Base-by-base conservation (phyloP, 35 echinoderm and acorn worm species). In the Lytechinus pictus region DNA sequence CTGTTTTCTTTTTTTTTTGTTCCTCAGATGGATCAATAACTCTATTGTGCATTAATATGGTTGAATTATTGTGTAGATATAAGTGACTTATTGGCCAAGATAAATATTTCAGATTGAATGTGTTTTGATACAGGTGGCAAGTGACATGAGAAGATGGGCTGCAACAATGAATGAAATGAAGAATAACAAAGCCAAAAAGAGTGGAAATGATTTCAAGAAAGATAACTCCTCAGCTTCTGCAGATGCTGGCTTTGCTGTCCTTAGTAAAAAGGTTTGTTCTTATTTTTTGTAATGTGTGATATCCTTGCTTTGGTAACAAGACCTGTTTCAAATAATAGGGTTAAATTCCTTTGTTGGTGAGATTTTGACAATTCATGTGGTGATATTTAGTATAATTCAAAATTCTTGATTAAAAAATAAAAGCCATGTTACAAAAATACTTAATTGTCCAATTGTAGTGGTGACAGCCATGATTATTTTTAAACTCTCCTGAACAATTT, bases 101-200 rank as follows among this genome's bases (percentile, higher is more conserved):
- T 79, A n/a, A 5, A 27, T n/a, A 79, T 79, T n/a, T 79, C 8
- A 79, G 21, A 79, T 24, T 79, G 19, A 79, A 79, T 79, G 19
- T 79, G 6, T n/a, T 79, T 79, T 79, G 0, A n/a, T n/a, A 3
- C 66, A 99, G 98, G 96, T 99, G 57, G 98, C 97, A 27, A 99
- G 97, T 95, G 98, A 99, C 90, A 99, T 99, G 98, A 97, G 95
- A 94, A 44, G 98, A 57, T 99, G 98, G 98, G 98, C 98, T 54
- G 96, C 96, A 95, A 99, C 95, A 52, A 96, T 98, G 96, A 99
- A 99, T 88, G 87, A 95, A 10, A 94, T 91, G 1, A 99, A 98
- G 94, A 61, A 89, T 27, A 86, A 28, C 21, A 94, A 87, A 86
- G 5, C 55, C 19, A 97, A 96, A 94, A 99, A 96, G 54, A 10